These are phyloP conservation scores for Pantherophis guttatus DNA, from an alignment of 2,113 vertebrate genomes.

Conservation along the genomic window DNA sequence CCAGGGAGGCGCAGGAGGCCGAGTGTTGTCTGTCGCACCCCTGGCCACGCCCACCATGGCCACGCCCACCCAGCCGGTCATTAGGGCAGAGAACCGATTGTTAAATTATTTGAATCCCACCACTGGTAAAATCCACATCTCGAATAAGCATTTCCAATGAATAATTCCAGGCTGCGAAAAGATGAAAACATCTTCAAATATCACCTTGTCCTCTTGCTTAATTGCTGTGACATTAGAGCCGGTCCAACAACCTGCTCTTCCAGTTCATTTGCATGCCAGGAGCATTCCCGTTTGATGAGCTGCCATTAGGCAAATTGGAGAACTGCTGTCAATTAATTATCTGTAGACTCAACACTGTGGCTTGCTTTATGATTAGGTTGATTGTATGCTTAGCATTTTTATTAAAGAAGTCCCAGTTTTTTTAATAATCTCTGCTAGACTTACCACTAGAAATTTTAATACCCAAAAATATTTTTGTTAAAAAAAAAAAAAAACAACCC, in stretches of 20 bases:
- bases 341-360: constrained; percentile 52
- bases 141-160: too few species aligned
- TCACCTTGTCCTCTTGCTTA: neutral
- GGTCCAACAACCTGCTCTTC: neutral
- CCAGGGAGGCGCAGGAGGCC: too few species aligned
- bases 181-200: neutral
- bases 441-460: neutral
- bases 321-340: neutral
- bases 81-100: too few species aligned
- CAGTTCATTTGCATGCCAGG: neutral
- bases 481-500: neutral
- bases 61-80: too few species aligned
- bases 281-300: neutral
- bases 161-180: neutral
- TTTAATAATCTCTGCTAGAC: constrained; percentile 39
- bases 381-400: constrained; percentile 54
- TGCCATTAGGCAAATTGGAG: constrained; percentile 5
- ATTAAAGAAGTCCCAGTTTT: constrained; percentile 41
- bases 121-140: too few species aligned
- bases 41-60: too few species aligned
- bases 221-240: neutral
- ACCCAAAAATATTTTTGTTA: neutral
- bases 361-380: constrained; percentile 59
- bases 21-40: too few species aligned
- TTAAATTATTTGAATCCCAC: too few species aligned